These are phyloP conservation scores for Galleria mellonella DNA, from an alignment of 1,140 invertebrate species.

Conservation along the genomic window DNA sequence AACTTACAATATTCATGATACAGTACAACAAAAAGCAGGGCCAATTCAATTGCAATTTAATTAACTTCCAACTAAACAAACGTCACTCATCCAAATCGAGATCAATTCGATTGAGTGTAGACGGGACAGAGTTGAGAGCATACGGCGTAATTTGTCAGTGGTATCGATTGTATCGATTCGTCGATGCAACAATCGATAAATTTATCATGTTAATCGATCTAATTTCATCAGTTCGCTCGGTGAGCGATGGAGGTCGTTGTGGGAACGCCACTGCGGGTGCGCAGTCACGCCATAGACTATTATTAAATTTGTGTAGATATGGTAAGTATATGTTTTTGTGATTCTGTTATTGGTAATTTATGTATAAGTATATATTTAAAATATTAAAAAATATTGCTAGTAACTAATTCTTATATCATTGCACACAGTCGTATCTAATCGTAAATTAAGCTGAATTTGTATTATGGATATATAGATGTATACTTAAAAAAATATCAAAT, in stretches of 20 bases:
- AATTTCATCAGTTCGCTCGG: conserved; percentile 51
- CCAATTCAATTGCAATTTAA: conserved; percentile 1
- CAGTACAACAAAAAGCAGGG: not conserved
- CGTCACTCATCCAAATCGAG: conserved; percentile 8
- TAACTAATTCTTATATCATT: too few relatives aligned
- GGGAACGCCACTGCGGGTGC: conserved; percentile 61
- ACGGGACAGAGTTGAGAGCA: conserved; percentile 17
- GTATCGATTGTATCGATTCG: conserved; percentile 25
- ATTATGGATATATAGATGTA: too few relatives aligned
- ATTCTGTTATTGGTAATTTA: too few relatives aligned
- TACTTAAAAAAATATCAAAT: too few relatives aligned
- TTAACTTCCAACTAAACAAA: conserved; percentile 2
- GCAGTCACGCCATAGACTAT: conserved; percentile 48
- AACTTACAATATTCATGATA: too few relatives aligned
- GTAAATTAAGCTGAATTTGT: too few relatives aligned
- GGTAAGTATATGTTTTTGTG: too few relatives aligned
- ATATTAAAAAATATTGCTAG: too few relatives aligned
- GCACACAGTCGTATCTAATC: too few relatives aligned
- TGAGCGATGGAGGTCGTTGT: conserved; percentile 55
- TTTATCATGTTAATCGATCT: conserved; percentile 53
- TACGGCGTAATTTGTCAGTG: conserved; percentile 48
- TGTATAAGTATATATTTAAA: too few relatives aligned
- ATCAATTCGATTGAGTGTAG: conserved; percentile 17
- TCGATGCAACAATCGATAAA: conserved; percentile 33
- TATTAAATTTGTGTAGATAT: too few relatives aligned